phyloP scores from a whole-genome alignment of 2,888 invertebrate genomes.

The Nezara viridula region DNA sequence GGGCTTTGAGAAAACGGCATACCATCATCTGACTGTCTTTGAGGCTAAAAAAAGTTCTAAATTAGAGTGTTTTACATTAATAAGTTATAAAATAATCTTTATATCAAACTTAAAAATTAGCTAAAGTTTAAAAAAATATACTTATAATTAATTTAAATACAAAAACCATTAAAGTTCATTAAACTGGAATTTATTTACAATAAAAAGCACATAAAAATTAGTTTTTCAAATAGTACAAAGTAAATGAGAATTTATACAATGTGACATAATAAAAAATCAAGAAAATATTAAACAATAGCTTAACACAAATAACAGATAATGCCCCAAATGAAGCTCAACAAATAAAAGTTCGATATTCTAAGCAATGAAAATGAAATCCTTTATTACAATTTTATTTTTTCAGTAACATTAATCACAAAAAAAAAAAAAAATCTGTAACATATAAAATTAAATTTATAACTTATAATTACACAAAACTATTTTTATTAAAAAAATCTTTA shows the following conservation, averaged over 20 bases:
- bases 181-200: not conserved
- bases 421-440: not conserved
- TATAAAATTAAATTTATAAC: not conserved
- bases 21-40: conserved; percentile 74
- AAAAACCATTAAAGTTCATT: not conserved
- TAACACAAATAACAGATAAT: not conserved
- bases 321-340: not conserved
- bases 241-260: not conserved
- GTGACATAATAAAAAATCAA: not conserved
- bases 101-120: not conserved
- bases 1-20: conserved; percentile 73
- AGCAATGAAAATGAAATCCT: not conserved
- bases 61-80: not conserved
- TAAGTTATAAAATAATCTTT: not conserved
- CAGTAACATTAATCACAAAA: not conserved
- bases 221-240: not conserved
- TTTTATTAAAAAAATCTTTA: not conserved
- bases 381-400: not conserved
- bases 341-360: not conserved
- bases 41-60: conserved; percentile 64
- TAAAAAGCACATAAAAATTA: not conserved
- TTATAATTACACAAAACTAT: not conserved
- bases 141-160: not conserved
- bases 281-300: not conserved
- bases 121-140: not conserved